Evolutionary conservation across 1,140 invertebrate species (phyloP), one percentile per base, ranked within the genome.

Genomic region (Cydia fagiglandana): DNA sequence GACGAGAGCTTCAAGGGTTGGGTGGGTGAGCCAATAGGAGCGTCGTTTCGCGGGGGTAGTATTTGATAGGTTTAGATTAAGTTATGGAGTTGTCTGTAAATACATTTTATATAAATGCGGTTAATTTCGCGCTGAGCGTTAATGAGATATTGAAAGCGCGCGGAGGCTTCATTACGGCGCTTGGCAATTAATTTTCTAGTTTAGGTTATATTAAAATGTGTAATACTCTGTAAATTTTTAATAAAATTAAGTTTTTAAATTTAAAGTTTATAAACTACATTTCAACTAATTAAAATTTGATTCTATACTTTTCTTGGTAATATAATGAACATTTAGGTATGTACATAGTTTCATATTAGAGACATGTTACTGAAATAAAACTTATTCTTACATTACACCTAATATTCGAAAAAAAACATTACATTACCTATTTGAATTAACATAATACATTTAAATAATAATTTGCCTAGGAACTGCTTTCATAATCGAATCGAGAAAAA

Each of bases 21-120:
- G 77, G 86, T 86, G 77, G 80, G 79, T 80, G 82, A 79, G 80
- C 92, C 93, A 93, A 93, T 93, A 75, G 78, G 73, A 80, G 73
- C 68, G 73, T 75, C 64, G 70, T 74, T 75, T 84, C 75, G 56
- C 64, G 82, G 82, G 87, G 87, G 86, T 88, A 87, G 86, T 84
- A 83, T 89, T 91, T 89, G 89, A 89, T 90, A 93, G 88, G 88
- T 91, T 88, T 91, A 91, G 89, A 93, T 93, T 91, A 85, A 90
- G 87, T 93, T 93, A 91, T 91, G 86, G 85, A 84, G 86, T 41
- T 41, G 38, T 64, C 77, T 80, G 84, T 86, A 86, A 89, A 88
- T 88, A 89, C 86, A 88, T 86, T 88, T 85, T 85, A 85, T 90
- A 88, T 91, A 89, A 92, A 88, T 85, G 85, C 77, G 83, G 87